Base-by-base conservation (phyloP, 2,888 invertebrate species). In the Chrysopilus asiliformis region DNA sequence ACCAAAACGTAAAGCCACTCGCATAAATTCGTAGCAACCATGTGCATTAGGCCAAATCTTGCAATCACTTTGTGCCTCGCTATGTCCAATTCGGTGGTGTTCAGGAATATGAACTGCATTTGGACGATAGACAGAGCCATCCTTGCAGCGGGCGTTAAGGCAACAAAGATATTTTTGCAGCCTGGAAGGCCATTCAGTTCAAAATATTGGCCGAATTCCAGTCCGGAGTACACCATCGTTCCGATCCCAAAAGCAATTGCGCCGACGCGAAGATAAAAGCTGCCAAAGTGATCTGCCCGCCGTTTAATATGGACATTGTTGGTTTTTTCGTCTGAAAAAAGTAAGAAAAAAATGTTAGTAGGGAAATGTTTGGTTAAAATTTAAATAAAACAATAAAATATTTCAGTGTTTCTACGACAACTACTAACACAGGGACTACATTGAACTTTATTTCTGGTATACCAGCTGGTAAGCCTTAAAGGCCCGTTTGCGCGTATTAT, bases 61-160 rank as follows among this genome's bases (percentile, higher is more conserved):
- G 87, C 82, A 34, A 86, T 68, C 30, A 77, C 70, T 53, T 76
- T 76, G 52, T 76, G 74, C 30, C 68, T 66, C 14, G 75, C 73
- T 49, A 79, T 68, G 44, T 73, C 71, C 50, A 77, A 64, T 55
- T 73, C 70, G 60, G 85, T 85, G 46, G 85, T 84, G 53, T 89
- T 90, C 26, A 91, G 71, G 58, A 93, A 93, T 49, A 93, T 86
- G 60, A 93, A 91, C 60, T 93, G 90, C 67, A 93, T 83, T 65
- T 93, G 91, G 29, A 81, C 74, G 42, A 91, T 77, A 39, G 87
- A 87, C 49, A 93, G 74, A 12, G 81, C 63, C 71, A 90, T 81
- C 36, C 87, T 74, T 14, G 83, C 70, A 1, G 79, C 76, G 0
- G 91, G 89, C 12, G 84, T 83, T 34, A 90, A 68, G n/a, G 82